Conservation (phyloP, 2,113 vertebrate species). For the Diphyllodes magnificus region DNA sequence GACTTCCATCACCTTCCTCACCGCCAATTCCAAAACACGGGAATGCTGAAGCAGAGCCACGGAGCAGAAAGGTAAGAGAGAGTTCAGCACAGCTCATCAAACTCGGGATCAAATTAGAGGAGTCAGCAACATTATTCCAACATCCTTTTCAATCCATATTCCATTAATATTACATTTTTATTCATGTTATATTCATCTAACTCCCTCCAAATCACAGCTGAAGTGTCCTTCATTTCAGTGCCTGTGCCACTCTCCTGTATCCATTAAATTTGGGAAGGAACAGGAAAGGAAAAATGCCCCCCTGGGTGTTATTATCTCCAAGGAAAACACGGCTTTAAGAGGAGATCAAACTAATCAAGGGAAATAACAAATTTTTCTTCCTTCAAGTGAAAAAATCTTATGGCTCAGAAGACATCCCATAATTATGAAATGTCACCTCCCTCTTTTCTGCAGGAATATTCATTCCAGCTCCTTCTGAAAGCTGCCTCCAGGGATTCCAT, state of each 20-base stretch:
- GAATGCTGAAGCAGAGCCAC: neutral
- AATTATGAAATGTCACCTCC: constrained; percentile 7
- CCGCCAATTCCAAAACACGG: fast-evolving
- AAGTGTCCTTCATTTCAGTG: neutral
- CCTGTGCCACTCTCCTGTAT: neutral
- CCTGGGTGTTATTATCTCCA: neutral
- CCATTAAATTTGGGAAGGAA: neutral
- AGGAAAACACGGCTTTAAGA: neutral
- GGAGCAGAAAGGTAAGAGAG: neutral
- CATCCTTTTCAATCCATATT: neutral
- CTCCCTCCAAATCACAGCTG: neutral
- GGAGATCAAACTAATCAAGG: neutral
- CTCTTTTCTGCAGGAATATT: neutral
- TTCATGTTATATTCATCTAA: neutral
- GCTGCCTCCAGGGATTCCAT: neutral
- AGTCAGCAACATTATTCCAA: neutral
- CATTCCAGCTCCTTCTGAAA: neutral
- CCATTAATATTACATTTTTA: constrained; percentile 30
- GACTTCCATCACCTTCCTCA: neutral
- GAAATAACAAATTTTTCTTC: neutral
- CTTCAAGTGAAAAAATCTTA: neutral
- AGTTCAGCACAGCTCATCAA: neutral
- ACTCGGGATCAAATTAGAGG: neutral
- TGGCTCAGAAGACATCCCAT: neutral
- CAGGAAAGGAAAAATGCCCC: neutral